Conservation (phyloP, 2,113 vertebrate genomes). For the Thomomys bottae region DNA sequence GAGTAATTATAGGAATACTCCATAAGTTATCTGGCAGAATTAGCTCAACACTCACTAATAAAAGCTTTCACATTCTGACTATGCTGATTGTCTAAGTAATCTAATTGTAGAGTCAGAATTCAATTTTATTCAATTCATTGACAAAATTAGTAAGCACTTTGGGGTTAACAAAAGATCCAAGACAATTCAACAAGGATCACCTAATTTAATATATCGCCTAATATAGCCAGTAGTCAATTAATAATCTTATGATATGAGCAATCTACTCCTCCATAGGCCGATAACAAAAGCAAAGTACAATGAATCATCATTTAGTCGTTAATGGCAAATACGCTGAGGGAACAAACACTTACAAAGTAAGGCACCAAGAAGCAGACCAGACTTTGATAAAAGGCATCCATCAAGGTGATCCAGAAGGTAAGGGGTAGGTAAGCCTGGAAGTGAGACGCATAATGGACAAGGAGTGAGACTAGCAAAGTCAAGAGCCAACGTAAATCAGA, state of each 20-base stretch:
- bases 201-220: slow-evolving; percentile 23
- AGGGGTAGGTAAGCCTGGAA: slow-evolving; percentile 84
- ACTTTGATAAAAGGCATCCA: slow-evolving; percentile 91
- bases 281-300: not conserved
- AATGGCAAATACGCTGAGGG: not conserved
- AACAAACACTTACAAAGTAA: slow-evolving; percentile 85
- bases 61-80: slow-evolving; percentile 4
- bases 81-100: slow-evolving; percentile 7
- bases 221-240: not conserved
- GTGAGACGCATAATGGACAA: slow-evolving; percentile 36
- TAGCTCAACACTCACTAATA: not conserved
- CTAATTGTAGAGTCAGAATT: not conserved
- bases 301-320: not conserved
- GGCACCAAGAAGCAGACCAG: slow-evolving; percentile 89
- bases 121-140: slow-evolving; percentile 34
- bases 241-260: not conserved
- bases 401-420: slow-evolving; percentile 86
- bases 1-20: not conserved
- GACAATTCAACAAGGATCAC: not conserved
- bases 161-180: not conserved
- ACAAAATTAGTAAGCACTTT: not conserved
- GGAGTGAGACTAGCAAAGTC: slow-evolving; percentile 3
- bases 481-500: not conserved
- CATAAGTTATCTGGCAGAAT: not conserved
- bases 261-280: not conserved